Evolutionary conservation across 2,888 invertebrate genomes (phyloP).

Genomic region (Amiota mariae): DNA sequence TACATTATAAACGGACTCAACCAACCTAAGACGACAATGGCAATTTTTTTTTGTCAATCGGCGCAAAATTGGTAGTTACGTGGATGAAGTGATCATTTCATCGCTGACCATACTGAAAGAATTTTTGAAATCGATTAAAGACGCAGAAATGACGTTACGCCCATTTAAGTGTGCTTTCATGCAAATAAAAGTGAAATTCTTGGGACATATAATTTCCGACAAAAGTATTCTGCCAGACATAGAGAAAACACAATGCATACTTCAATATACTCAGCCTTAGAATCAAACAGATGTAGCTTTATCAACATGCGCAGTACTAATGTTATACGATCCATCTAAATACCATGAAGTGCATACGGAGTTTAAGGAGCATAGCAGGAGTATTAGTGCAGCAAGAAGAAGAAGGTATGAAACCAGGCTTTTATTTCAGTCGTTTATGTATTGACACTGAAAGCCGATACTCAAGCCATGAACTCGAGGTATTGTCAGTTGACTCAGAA

Average conservation of each 20-base stretch:
- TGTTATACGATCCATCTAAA: slow-evolving; percentile 28
- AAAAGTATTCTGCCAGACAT: background rate
- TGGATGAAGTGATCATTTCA: background rate
- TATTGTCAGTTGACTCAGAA: too few species aligned
- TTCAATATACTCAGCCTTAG: too few species aligned
- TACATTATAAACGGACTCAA: too few species aligned
- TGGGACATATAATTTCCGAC: background rate
- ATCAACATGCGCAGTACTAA: slow-evolving; percentile 22
- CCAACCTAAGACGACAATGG: too few species aligned
- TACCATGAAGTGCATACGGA: slow-evolving; percentile 32
- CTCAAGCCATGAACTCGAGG: too few species aligned
- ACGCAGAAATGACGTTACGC: too few species aligned
- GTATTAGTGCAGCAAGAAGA: background rate
- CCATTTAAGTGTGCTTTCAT: too few species aligned
- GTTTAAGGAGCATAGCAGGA: background rate
- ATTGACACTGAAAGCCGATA: too few species aligned
- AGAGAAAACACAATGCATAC: background rate
- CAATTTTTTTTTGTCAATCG: too few species aligned
- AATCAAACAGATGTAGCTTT: too few species aligned
- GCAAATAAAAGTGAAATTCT: background rate
- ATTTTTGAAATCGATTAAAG: background rate
- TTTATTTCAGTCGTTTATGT: slow-evolving; percentile 6
- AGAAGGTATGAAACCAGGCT: background rate
- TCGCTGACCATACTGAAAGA: background rate
- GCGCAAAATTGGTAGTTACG: too few species aligned